A percentile compares a stretch with the other conserved stretches of the same genome.
These are phyloP conservation scores for Nephrotoma guestfalica DNA, from an alignment of 2,888 invertebrate species.

Conservation along the genomic window DNA sequence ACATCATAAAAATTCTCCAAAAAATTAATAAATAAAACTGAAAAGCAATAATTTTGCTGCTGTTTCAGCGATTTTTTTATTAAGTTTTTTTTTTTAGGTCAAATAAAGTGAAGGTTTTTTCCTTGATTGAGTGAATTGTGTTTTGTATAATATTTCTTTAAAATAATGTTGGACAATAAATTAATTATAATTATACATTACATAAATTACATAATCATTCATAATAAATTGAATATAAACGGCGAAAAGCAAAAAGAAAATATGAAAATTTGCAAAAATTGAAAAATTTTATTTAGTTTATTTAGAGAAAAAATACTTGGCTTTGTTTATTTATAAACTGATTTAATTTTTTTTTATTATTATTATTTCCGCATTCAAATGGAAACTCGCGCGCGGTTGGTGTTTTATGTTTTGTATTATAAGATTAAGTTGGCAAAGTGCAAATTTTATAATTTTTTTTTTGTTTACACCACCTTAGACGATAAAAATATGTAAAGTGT, in stretches of 20 bases:
- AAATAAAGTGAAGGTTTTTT: constrained; percentile 4
- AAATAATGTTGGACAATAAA: background rate
- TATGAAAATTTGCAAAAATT: background rate
- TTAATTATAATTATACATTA: background rate
- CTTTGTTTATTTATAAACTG: background rate
- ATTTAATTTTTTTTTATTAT: background rate
- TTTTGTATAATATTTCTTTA: background rate
- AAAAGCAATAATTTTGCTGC: background rate
- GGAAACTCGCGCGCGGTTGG: background rate
- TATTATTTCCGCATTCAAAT: background rate
- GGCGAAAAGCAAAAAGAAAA: background rate
- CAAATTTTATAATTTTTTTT: background rate
- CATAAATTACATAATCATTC: background rate
- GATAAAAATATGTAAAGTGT: background rate
- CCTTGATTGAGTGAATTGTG: constrained; percentile 4
- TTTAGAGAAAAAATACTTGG: background rate
- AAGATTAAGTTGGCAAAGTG: background rate
- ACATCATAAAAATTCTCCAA: background rate
- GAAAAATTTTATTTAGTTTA: background rate
- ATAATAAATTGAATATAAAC: background rate
- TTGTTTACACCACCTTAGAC: background rate
- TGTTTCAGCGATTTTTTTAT: background rate
- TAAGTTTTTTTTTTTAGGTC: background rate
- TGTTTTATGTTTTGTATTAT: background rate
- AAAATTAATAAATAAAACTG: background rate